Evolutionary conservation across 2,888 invertebrate genomes (phyloP).

Genomic region (Mactromeris polynyma): DNA sequence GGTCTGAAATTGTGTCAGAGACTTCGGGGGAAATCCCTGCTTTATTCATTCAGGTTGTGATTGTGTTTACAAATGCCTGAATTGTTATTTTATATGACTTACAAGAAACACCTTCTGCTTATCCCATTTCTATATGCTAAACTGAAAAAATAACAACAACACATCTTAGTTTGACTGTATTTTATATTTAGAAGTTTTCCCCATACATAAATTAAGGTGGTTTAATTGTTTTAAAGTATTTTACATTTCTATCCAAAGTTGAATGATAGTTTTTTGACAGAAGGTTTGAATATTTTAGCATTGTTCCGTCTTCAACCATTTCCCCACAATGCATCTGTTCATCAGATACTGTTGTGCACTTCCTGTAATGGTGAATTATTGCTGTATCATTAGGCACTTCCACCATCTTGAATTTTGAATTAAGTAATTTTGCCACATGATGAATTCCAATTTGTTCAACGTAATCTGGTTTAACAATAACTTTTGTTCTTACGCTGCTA

Average conservation of each 20-base stretch:
- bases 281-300: constrained; percentile 71
- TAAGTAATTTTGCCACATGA: constrained; percentile 71
- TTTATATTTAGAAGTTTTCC: not conserved
- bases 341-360: constrained; percentile 76
- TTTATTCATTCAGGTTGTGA: too few species aligned
- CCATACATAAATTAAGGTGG: not conserved
- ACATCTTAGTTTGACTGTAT: not conserved
- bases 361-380: constrained; percentile 79
- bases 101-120: too few species aligned
- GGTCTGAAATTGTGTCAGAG: too few species aligned
- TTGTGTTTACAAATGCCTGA: too few species aligned
- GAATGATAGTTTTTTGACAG: constrained; percentile 66
- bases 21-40: too few species aligned
- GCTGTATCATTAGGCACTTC: constrained; percentile 70
- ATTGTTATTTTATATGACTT: too few species aligned
- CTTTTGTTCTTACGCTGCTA: constrained; percentile 76
- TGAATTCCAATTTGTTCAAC: constrained; percentile 83
- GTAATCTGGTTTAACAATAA: constrained; percentile 76
- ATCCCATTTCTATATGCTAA: too few species aligned
- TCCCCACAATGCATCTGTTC: constrained; percentile 73
- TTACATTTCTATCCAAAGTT: constrained; percentile 62
- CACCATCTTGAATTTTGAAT: constrained; percentile 12
- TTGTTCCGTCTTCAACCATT: constrained; percentile 67
- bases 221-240: constrained; percentile 48
- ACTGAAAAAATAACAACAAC: not conserved